Conservation (phyloP, 2,888 invertebrate genomes). For the Xanthia togata region DNA sequence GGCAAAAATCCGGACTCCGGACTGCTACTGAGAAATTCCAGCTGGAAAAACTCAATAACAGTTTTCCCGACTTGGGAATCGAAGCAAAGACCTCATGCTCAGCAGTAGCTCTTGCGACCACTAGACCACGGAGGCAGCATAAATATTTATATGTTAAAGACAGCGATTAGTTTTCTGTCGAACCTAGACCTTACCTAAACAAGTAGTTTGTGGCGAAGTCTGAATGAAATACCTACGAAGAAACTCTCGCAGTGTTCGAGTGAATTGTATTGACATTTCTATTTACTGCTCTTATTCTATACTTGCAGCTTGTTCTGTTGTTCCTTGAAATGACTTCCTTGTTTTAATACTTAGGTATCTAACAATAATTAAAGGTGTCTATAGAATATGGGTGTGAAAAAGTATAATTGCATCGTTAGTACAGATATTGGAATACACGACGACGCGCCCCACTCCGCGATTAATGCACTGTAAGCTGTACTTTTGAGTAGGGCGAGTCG, state of each 20-base stretch:
- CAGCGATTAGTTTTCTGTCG: neutral
- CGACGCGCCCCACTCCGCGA: no score
- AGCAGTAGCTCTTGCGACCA: no score
- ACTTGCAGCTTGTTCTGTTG: constrained; percentile 1
- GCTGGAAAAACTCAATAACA: no score
- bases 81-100: no score
- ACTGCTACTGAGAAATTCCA: no score
- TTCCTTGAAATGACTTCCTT: neutral
- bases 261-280: constrained; percentile 55
- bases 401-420: neutral
- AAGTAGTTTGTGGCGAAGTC: constrained; percentile 43
- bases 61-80: no score
- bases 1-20: no score
- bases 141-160: no score
- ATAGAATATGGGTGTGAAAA: neutral
- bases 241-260: constrained; percentile 46
- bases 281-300: constrained; percentile 17
- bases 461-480: no score
- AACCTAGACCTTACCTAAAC: constrained; percentile 23
- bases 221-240: constrained; percentile 49
- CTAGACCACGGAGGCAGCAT: no score
- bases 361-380: neutral
- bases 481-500: no score
- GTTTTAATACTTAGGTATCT: neutral
- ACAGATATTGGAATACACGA: no score